Percentiles rank a stretch among this genome's conserved stretches.
phyloP scores from a whole-genome alignment of 1,140 invertebrate genomes.

The Drosophila takahashii region DNA sequence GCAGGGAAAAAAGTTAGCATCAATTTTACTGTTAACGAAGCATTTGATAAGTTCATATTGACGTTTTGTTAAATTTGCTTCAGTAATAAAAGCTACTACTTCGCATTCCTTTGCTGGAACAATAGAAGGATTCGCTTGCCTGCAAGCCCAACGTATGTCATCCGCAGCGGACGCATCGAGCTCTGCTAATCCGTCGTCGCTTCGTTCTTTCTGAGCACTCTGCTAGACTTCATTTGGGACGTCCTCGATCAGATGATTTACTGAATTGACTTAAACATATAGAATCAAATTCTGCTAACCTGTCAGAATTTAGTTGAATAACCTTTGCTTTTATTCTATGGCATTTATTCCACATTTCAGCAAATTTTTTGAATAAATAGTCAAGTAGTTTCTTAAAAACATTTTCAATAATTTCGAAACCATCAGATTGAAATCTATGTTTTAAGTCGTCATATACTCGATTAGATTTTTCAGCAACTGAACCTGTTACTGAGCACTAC shows the following conservation, averaged over 20 bases:
- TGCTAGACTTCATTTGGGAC: conserved; percentile 1
- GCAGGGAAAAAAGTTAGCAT: too few species aligned
- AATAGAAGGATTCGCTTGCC: not conserved
- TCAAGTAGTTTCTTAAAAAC: not conserved
- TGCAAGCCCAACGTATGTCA: not conserved
- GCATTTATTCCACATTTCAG: not conserved
- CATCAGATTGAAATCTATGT: conserved; percentile 4
- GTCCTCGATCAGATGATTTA: too few species aligned
- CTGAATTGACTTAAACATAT: conserved; percentile 1
- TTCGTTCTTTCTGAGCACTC: not conserved
- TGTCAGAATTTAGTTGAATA: conserved; percentile 1
- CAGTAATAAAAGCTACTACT: conserved; percentile 11
- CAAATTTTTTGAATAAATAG: not conserved
- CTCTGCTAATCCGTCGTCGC: not conserved
- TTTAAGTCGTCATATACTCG: conserved; percentile 1
- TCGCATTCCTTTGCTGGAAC: not conserved
- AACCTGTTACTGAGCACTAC: not conserved
- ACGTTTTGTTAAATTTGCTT: conserved; percentile 13
- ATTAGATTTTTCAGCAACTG: conserved; percentile 3
- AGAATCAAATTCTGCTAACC: conserved; percentile 1
- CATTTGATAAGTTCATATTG: too few species aligned
- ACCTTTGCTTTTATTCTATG: not conserved
- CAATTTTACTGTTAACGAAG: too few species aligned
- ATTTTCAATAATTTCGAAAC: conserved; percentile 6
- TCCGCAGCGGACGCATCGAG: not conserved